Conservation (phyloP, 2,797 vertebrate genomes). For the Coracias cyanogaster region DNA sequence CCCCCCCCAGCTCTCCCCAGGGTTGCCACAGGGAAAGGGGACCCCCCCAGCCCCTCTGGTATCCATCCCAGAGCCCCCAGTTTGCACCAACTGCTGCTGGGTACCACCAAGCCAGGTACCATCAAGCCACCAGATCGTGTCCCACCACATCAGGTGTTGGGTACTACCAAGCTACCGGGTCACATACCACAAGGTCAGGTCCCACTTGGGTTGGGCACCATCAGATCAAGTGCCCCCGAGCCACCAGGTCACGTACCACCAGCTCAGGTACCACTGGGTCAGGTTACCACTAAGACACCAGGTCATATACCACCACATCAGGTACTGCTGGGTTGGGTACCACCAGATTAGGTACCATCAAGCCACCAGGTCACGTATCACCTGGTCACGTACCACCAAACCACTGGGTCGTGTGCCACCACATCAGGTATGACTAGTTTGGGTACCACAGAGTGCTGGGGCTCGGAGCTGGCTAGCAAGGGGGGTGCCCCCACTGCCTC, state of each 20-base stretch:
- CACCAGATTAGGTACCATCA: background rate
- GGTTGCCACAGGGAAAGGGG: background rate
- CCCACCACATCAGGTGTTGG: no score
- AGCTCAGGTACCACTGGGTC: background rate
- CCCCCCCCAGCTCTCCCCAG: fast-evolving
- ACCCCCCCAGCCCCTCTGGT: no score
- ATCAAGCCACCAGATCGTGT: background rate
- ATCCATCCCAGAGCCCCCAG: background rate
- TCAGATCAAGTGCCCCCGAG: no score
- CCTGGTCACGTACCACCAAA: background rate
- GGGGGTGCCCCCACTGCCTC: background rate
- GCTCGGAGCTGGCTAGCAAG: background rate
- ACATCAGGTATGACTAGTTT: background rate
- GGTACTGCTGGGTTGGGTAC: no score
- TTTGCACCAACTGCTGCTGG: background rate
- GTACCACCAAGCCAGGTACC: background rate
- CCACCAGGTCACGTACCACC: fast-evolving
- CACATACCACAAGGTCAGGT: no score
- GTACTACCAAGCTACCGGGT: background rate
- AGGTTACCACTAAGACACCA: background rate
- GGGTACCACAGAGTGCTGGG: background rate
- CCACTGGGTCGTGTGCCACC: background rate
- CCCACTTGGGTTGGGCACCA: background rate
- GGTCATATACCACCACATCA: background rate
- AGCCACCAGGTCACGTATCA: background rate